Base-by-base conservation (phyloP, 2,113 vertebrate species). In the Loxodonta africana region DNA sequence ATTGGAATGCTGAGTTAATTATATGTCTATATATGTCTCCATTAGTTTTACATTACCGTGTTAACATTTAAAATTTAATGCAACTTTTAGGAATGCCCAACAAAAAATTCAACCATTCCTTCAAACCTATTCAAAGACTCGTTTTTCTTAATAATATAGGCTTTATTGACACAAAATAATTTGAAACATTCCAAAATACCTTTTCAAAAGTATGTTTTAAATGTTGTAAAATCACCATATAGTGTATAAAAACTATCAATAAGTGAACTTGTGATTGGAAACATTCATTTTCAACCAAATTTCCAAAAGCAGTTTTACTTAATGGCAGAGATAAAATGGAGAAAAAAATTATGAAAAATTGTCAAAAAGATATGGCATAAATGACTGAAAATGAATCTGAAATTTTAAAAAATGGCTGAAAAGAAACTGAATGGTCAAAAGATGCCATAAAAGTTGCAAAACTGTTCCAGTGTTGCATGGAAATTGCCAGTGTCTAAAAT, bases 31-130 rank as follows among this genome's bases (percentile, higher is more conserved):
- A 30, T 94, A 6, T 92, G 30, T 87, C 25, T 97, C 44, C 60
- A 46, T 94, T 95, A 73, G 57, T 88, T 91, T 94, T 92, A 95
- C 33, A 81, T 67, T 91, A 85, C 17, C 91, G 37, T 78, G 33
- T 94, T 94, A 95, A 94, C 91, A 74, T 94, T 92, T 94, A 83
- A 94, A 91, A 73, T 93, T 48, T 94, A 89, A 90, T 94, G 44
- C 23, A 69, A 74, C 44, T 88, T 81, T 96, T 65, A 94, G 65
- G 37, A 88, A 91, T 65, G 53, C 37, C 4, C 15, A 92, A 74
- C 25, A 78, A 90, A 91, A 91, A 87, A 26, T 86, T 14, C 4
- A 86, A 41, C 67, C 63, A 60, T 84, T 57, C 30, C 28, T 84
- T 93, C 41, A 93, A 51, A 25, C 2, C 63, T 97, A 21, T 48